These are phyloP conservation scores for Drosophila yakuba DNA, from an alignment of 1,140 invertebrate species.

Conservation along the genomic window DNA sequence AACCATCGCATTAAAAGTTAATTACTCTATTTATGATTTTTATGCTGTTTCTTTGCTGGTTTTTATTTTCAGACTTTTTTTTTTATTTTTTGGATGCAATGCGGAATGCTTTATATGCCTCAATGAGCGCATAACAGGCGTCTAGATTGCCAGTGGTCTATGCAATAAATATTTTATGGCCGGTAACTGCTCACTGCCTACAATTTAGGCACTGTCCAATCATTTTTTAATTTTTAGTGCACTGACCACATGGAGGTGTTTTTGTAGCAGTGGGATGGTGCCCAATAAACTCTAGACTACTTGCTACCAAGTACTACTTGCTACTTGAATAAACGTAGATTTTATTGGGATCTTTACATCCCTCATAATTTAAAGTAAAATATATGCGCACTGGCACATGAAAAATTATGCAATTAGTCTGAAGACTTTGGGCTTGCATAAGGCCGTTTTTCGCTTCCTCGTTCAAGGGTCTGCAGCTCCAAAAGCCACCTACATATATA, in stretches of 20 bases:
- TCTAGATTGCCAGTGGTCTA: constrained; percentile 22
- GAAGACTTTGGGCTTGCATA: constrained; percentile 43
- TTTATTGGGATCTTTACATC: too few relatives aligned
- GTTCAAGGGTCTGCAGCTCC: constrained; percentile 13
- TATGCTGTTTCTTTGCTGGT: neutral
- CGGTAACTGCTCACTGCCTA: constrained; percentile 10
- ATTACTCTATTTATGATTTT: constrained; percentile 15
- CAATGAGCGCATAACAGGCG: constrained; percentile 46
- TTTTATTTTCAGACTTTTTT: neutral
- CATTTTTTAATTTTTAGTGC: neutral
- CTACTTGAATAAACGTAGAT: too few relatives aligned
- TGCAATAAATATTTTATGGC: constrained; percentile 26
- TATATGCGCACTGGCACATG: neutral
- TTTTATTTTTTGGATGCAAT: constrained; percentile 7
- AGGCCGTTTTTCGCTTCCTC: constrained; percentile 32
- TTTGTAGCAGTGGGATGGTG: neutral
- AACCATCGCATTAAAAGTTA: neutral
- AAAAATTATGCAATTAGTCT: constrained; percentile 53
- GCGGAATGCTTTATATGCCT: constrained; percentile 35
- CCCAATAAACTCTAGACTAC: neutral
- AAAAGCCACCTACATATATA: neutral
- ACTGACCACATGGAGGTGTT: neutral
- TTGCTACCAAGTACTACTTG: too few relatives aligned
- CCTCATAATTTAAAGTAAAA: too few relatives aligned
- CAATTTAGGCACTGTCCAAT: constrained; percentile 8